Base-by-base conservation (phyloP, 2,113 vertebrate species). In the Phainopepla nitens region DNA sequence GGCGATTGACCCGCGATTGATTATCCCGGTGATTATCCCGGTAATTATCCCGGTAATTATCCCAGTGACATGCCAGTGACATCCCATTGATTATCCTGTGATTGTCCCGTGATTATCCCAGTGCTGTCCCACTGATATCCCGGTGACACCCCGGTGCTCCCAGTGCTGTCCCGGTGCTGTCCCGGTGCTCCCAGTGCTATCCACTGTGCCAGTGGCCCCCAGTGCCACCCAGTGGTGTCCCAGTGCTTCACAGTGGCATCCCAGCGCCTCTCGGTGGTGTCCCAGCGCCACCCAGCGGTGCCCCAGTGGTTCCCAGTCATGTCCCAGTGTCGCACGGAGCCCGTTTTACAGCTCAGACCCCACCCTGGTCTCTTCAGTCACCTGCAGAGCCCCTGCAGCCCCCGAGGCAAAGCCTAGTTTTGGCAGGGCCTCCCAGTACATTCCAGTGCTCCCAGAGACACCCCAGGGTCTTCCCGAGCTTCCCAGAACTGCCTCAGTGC, bases 171-270 rank as follows among this genome's bases (percentile, higher is more conserved):
- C 64, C 28, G 11, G 19, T 1, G 14, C 18, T 20, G 1, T 42
- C 60, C 39, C 24, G 22, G 24, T 1, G 16, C 7, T 35, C 7
- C n/a, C 72, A 36, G 44, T 5, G 42, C 5, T 13, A 19, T 39
- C 17, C 21, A 39, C 39, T 12, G 39, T 39, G 39, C 39, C 28
- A 25, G 16, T 4, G n/a, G 1, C 11, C 20, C 17, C 25, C 45
- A 31, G 35, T 11, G 45, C 13, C 15, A 0, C 16, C 21, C 47
- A 21, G 23, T 10, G 5, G 4, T 2, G 2, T 31, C 65, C 35
- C 35, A n/a, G 28, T 33, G 8, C 33, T 7, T 14, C 56, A 42
- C 62, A 45, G 61, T 5, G 77, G 61, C 31, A 49, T 42, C 61
- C 56, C 61, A 3, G 69, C 10, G 69, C 42, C 13, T 35, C 70